Evolutionary conservation across 2,797 vertebrate genomes (phyloP).

Genomic region (Merluccius polli): DNA sequence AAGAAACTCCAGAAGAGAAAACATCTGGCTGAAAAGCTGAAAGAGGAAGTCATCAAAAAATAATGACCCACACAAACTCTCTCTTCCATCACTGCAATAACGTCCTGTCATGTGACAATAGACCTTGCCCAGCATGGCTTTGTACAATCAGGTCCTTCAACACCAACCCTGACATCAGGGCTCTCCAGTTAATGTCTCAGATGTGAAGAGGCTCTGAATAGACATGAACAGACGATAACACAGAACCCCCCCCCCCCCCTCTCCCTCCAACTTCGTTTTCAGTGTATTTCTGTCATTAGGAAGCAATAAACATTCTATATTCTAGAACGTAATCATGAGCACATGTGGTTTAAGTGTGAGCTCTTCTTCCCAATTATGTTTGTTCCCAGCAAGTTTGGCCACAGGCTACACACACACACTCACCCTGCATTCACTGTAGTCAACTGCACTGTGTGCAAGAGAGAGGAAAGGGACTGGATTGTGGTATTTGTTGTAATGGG

Average conservation of each 20-base stretch:
- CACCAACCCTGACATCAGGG: background rate
- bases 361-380: background rate
- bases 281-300: background rate
- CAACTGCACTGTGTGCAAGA: slow-evolving; percentile 1
- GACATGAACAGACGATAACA: background rate
- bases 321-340: background rate
- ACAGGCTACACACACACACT: background rate
- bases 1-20: slow-evolving; percentile 91
- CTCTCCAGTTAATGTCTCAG: too few relatives aligned
- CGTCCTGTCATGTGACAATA: background rate
- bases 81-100: background rate
- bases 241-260: too few relatives aligned
- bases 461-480: slow-evolving; percentile 7
- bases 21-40: slow-evolving; percentile 93
- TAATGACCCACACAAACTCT: slow-evolving; percentile 44
- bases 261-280: background rate
- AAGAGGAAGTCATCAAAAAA: slow-evolving; percentile 97
- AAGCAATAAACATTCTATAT: background rate
- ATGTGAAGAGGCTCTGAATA: background rate
- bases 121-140: background rate
- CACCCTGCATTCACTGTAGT: slow-evolving; percentile 10
- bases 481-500: slow-evolving; percentile 17
- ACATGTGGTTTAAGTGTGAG: background rate
- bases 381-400: background rate
- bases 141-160: background rate